Evolutionary conservation across 2,888 invertebrate species (phyloP).

Genomic region (Drosophila longiperda): DNA sequence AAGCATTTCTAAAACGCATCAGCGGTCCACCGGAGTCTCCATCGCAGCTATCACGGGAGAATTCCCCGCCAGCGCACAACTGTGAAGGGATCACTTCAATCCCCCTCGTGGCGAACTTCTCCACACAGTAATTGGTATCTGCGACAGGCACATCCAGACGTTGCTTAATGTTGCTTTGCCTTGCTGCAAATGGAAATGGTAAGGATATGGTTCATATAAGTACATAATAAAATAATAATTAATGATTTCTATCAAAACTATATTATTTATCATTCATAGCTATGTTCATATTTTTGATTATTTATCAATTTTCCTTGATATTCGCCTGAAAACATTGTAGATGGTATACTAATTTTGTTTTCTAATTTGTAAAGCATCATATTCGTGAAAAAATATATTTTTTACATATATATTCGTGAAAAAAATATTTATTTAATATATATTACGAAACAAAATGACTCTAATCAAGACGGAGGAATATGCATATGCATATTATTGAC

Average conservation of each 20-base stretch:
- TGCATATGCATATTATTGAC: too few relatives aligned
- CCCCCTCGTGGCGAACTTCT: conserved; percentile 71
- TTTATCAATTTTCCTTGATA: not conserved
- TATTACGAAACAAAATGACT: too few relatives aligned
- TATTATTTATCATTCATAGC: not conserved
- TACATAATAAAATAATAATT: not conserved
- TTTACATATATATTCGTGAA: too few relatives aligned
- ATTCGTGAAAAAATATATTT: not conserved
- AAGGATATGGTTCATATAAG: not conserved
- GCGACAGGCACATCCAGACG: conserved; percentile 86
- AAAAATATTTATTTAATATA: too few relatives aligned
- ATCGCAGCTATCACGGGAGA: conserved; percentile 87
- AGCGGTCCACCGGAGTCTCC: conserved; percentile 90
- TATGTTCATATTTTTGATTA: not conserved
- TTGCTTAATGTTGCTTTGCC: conserved; percentile 80
- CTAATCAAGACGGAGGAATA: too few relatives aligned
- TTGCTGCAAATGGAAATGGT: conserved; percentile 57
- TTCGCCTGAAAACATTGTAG: not conserved
- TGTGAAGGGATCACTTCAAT: conserved; percentile 72
- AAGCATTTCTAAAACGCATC: conserved; percentile 83
- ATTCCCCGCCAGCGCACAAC: conserved; percentile 85
- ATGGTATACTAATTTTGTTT: not conserved
- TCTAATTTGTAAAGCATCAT: not conserved
- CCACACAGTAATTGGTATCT: conserved; percentile 85
- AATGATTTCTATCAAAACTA: not conserved